These are phyloP conservation scores for Thymallus thymallus DNA, from an alignment of 2,113 vertebrate genomes.

Conservation along the genomic window DNA sequence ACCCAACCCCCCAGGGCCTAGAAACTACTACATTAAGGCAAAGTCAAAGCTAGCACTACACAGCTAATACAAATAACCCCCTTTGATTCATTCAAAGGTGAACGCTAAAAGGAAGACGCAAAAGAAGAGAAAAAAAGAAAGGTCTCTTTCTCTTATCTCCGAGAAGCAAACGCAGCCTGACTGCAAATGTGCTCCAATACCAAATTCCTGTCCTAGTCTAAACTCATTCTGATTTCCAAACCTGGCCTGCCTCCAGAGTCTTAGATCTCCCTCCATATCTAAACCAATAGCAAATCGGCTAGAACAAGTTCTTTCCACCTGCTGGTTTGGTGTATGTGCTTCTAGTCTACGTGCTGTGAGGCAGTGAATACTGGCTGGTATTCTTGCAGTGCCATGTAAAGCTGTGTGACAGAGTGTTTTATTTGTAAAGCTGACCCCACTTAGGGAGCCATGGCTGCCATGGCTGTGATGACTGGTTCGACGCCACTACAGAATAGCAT, in stretches of 20 bases:
- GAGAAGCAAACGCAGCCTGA: conserved; percentile 22
- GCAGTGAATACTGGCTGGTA: not conserved
- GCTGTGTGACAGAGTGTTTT: conserved; percentile 28
- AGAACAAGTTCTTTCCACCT: conserved; percentile 6
- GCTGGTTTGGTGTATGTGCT: not conserved
- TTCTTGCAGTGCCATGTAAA: conserved; percentile 28
- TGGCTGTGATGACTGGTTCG: conserved; percentile 31
- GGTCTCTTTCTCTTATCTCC: conserved; percentile 35
- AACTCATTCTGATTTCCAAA: conserved; percentile 20
- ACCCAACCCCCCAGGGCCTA: conserved; percentile 2
- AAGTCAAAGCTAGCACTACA: conserved; percentile 49
- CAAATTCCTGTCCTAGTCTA: conserved; percentile 12
- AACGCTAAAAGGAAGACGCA: conserved; percentile 36
- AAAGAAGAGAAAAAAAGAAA: conserved; percentile 32
- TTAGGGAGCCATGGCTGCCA: conserved; percentile 34
- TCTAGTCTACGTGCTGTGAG: not conserved
- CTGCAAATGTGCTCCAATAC: not conserved
- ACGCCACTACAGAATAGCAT: conserved; percentile 34
- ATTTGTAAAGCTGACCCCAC: conserved; percentile 37
- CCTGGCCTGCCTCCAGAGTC: conserved; percentile 9
- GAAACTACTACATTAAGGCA: conserved; percentile 39
- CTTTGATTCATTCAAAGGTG: conserved; percentile 34
- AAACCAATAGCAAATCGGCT: conserved; percentile 12
- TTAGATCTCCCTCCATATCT: conserved; percentile 23
- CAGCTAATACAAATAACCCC: conserved; percentile 44